Evolutionary conservation across 2,888 invertebrate genomes (phyloP).

Genomic region (Gasteruption jaculator): DNA sequence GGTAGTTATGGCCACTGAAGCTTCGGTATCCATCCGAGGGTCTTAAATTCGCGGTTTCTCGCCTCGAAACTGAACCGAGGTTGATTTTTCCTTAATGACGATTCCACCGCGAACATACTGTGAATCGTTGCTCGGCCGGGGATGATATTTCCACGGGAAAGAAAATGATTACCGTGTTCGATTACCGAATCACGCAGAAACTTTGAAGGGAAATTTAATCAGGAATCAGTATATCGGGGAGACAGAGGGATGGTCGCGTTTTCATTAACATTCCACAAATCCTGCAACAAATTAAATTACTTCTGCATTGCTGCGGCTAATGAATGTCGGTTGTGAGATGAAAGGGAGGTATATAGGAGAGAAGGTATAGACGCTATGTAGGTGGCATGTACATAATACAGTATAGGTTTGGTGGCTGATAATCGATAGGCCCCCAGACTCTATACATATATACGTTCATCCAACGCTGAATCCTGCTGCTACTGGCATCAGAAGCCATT

Average conservation of each 20-base stretch:
- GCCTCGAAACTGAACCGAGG: too few species aligned
- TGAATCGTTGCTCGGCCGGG: too few species aligned
- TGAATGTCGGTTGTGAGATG: conserved; percentile 31
- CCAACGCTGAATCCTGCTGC: conserved; percentile 22
- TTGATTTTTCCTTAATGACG: too few species aligned
- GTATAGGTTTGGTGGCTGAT: conserved; percentile 19
- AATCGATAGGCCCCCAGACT: conserved; percentile 37
- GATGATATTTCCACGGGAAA: too few species aligned
- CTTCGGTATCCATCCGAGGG: too few species aligned
- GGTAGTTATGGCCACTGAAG: too few species aligned
- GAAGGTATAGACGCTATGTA: conserved; percentile 14
- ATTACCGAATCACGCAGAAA: neutral
- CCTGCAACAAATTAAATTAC: conserved; percentile 49
- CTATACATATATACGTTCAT: conserved; percentile 28
- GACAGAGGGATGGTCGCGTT: conserved; percentile 33
- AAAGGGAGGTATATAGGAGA: conserved; percentile 18
- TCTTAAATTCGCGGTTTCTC: too few species aligned
- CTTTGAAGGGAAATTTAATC: conserved; percentile 31
- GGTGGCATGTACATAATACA: conserved; percentile 15
- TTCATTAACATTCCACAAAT: conserved; percentile 50
- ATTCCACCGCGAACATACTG: too few species aligned
- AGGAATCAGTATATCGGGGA: conserved; percentile 34
- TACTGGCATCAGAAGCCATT: too few species aligned
- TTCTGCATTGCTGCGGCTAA: conserved; percentile 44
- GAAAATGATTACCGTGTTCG: too few species aligned